A percentile compares a stretch with the other conserved stretches of the same genome.
Evolutionary conservation across 2,888 invertebrate genomes (phyloP).

Genomic region (Caradrina kadenii): DNA sequence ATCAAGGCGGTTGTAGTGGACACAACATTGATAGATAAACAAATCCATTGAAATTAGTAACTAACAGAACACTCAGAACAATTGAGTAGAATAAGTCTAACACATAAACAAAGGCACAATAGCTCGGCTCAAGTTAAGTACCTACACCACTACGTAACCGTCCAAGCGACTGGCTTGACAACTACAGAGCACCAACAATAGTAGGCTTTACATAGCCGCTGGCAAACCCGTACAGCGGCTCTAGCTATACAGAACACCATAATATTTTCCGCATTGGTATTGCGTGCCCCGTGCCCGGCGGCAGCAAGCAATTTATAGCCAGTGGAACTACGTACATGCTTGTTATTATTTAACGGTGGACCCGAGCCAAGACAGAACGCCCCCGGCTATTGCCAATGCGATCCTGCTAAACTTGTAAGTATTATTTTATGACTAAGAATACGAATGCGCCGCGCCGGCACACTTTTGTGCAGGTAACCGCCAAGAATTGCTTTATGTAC

Average conservation of each 20-base stretch:
- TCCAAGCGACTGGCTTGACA: constrained; percentile 64
- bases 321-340: constrained; percentile 81
- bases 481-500: constrained; percentile 30
- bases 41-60: no score
- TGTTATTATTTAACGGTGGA: constrained; percentile 86
- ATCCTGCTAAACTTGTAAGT: constrained; percentile 78
- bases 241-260: constrained; percentile 70
- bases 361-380: constrained; percentile 78
- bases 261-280: constrained; percentile 89
- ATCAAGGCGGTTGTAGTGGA: background rate
- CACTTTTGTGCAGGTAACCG: constrained; percentile 44
- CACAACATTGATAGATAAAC: no score
- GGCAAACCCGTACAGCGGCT: constrained; percentile 66
- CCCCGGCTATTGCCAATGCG: constrained; percentile 82
- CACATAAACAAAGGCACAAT: constrained; percentile 52
- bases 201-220: constrained; percentile 74
- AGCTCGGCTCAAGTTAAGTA: constrained; percentile 33
- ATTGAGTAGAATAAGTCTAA: constrained; percentile 26
- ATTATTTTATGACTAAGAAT: constrained; percentile 74
- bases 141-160: constrained; percentile 51
- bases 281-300: constrained; percentile 89
- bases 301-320: constrained; percentile 88
- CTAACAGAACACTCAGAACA: constrained; percentile 9
- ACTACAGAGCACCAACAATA: constrained; percentile 74
- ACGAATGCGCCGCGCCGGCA: constrained; percentile 52